Conservation (phyloP, 1,140 invertebrate genomes). For the Drosophila teissieri region DNA sequence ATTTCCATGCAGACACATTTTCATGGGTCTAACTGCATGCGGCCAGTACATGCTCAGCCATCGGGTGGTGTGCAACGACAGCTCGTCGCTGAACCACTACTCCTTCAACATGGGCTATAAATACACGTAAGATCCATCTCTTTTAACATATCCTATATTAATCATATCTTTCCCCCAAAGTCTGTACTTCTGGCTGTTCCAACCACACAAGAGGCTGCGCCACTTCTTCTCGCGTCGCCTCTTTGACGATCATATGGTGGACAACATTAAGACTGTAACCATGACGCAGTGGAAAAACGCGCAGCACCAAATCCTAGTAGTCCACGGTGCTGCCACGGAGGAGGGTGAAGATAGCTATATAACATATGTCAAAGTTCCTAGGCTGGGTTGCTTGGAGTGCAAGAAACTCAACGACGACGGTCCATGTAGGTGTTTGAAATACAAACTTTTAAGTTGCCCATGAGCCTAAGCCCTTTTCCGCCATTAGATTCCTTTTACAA, state of each 20-base stretch:
- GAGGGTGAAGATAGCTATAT: constrained; percentile 84
- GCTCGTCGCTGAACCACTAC: constrained; percentile 67
- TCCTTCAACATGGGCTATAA: constrained; percentile 83
- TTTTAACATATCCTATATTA: background rate
- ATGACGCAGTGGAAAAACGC: constrained; percentile 87
- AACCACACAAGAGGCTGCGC: constrained; percentile 75
- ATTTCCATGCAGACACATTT: constrained; percentile 88
- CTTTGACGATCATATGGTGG: constrained; percentile 87
- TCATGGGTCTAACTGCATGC: constrained; percentile 96
- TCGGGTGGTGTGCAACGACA: constrained; percentile 87
- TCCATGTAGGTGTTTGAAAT: constrained; percentile 54
- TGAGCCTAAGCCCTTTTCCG: too few species aligned
- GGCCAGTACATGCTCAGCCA: constrained; percentile 96
- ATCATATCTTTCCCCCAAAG: constrained; percentile 28
- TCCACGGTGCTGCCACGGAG: constrained; percentile 85
- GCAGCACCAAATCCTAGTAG: constrained; percentile 86
- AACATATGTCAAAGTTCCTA: constrained; percentile 84
- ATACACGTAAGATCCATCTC: constrained; percentile 65
- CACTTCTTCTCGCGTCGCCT: constrained; percentile 85
- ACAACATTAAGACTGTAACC: constrained; percentile 86
- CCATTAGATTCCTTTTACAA: constrained; percentile 74
- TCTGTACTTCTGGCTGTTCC: constrained; percentile 82
- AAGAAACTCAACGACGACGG: constrained; percentile 79
- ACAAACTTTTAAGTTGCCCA: background rate
- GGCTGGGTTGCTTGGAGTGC: constrained; percentile 83